Conservation (phyloP, 2,797 vertebrate species). For the Oreochromis grahami region DNA sequence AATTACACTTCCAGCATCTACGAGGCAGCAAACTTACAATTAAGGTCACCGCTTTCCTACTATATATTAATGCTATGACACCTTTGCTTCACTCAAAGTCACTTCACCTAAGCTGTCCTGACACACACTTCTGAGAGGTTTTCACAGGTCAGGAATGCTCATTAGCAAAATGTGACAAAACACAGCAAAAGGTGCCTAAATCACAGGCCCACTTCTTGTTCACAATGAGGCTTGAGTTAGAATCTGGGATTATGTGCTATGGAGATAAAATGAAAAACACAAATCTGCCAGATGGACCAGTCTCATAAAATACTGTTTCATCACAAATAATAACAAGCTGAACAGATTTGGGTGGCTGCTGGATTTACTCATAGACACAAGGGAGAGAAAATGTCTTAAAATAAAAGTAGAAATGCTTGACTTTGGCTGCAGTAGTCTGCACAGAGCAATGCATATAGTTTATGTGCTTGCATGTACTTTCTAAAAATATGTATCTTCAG, state of each 20-base stretch:
- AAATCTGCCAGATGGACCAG: constrained; percentile 46
- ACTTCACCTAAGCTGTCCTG: background rate
- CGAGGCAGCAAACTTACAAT: constrained; percentile 10
- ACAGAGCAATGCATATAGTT: background rate
- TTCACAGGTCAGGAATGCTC: background rate
- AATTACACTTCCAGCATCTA: constrained; percentile 14
- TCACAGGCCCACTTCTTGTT: background rate
- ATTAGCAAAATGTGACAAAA: constrained; percentile 4
- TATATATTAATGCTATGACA: background rate
- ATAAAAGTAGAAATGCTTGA: background rate
- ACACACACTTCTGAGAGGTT: background rate
- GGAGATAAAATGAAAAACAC: constrained; percentile 28
- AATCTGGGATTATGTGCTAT: constrained; percentile 32
- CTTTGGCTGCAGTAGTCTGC: background rate
- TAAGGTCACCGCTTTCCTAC: constrained; percentile 2
- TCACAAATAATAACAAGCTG: constrained; percentile 18
- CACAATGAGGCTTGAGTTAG: constrained; percentile 14
- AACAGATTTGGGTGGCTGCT: constrained; percentile 1
- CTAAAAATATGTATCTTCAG: background rate
- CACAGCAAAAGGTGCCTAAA: constrained; percentile 13
- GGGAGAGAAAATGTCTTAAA: background rate
- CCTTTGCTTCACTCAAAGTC: background rate
- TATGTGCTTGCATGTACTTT: background rate
- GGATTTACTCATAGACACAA: background rate
- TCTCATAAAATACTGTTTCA: constrained; percentile 18